Evolutionary conservation across 2,113 vertebrate species (phyloP), one percentile per base, ranked within the genome.

Genomic region (Xiphorhynchus elegans): DNA sequence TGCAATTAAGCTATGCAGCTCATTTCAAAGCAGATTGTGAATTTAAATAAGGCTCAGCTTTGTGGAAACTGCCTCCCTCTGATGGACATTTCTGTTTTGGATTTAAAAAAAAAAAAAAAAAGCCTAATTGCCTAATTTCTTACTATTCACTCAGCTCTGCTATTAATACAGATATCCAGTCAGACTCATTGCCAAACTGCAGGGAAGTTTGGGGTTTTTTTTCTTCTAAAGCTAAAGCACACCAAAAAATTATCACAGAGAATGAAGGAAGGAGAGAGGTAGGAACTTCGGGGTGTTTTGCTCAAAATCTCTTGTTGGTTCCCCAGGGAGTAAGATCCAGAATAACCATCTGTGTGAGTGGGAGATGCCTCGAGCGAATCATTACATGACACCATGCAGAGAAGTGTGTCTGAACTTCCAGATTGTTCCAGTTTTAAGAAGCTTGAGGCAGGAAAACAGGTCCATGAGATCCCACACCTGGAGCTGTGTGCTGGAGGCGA

Each of bases 61-160:
- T 84, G 50, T 92, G 87, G 92, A 95, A 95, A 75, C 49, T 93
- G 50, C 79, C 42, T 96, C 90, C 85, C 79, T 91, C 94, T 94
- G 82, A 97, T 92, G 85, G 82, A 86, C 68, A 24, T n/a, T 96
- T 88, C 63, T 74, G 35, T 35, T 89, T 83, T 72, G 89, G 33
- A 77, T 87, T 37, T 21, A 23, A 25, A 39, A 62, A 39, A 63
- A 60, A 62, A 68, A 91, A 87, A 84, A 75, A 24, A 78, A 93
- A 62, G 21, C 76, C 37, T 37, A 37, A 37, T 37, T 37, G 7
- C 11, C 17, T 83, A 35, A 91, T 90, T 79, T 89, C 58, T 58
- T 75, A n/a, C 18, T 56, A 49, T 80, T 84, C 26, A 40, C 18
- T 78, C 39, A 72, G 13, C 55, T 77, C 59, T 56, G 10, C 42